Conservation (phyloP, 2,797 vertebrate species). For the Ctenosaura bakeri region DNA sequence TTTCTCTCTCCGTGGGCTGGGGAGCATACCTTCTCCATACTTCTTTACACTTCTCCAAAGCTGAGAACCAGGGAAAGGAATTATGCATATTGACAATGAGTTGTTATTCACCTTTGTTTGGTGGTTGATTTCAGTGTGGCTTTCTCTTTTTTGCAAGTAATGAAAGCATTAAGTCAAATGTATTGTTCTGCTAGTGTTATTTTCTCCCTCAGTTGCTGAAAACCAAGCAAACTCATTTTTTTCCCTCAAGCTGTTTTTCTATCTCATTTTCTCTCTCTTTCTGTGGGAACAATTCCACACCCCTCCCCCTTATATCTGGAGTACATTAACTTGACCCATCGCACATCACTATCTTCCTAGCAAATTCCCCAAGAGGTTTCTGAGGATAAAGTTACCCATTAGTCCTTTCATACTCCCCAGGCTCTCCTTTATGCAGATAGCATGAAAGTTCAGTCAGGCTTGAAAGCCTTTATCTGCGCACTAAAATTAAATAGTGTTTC, state of each 20-base stretch:
- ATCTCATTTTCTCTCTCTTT: constrained; percentile 36
- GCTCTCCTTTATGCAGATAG: constrained; percentile 47
- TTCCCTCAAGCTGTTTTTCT: neutral
- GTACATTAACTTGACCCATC: constrained; percentile 15
- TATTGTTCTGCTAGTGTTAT: constrained; percentile 14
- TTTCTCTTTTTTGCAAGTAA: constrained; percentile 53
- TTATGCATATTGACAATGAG: constrained; percentile 52
- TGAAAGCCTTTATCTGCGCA: constrained; percentile 60
- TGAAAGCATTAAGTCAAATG: constrained; percentile 17
- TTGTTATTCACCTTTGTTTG: constrained; percentile 56
- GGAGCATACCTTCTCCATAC: constrained; percentile 34
- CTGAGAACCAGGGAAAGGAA: constrained; percentile 46
- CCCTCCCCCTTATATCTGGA: constrained; percentile 41
- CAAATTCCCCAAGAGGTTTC: constrained; percentile 56
- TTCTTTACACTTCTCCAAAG: constrained; percentile 60
- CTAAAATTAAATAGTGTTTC: constrained; percentile 46
- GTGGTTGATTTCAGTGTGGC: constrained; percentile 56
- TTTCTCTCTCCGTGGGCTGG: too few relatives aligned
- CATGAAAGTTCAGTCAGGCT: constrained; percentile 47
- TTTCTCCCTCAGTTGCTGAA: constrained; percentile 46
- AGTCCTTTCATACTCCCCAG: constrained; percentile 54
- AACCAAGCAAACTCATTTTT: neutral
- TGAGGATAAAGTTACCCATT: constrained; percentile 45
- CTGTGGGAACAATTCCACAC: neutral
- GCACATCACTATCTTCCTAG: constrained; percentile 42